phyloP scores from a whole-genome alignment of 2,797 vertebrate species.

The Takifugu rubripes region DNA sequence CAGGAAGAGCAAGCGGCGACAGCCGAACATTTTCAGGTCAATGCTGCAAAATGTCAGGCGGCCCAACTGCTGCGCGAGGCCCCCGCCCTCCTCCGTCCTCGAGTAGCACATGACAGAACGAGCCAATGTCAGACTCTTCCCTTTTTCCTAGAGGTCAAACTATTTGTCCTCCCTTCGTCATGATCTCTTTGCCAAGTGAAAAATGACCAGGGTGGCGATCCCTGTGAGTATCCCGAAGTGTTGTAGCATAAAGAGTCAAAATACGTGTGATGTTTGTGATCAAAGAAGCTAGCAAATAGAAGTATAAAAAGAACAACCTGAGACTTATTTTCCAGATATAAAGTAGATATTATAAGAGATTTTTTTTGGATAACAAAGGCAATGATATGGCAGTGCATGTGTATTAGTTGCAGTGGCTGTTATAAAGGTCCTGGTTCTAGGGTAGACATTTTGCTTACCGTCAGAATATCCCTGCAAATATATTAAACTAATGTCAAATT shows the following conservation, averaged over 20 bases:
- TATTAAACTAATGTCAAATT: constrained; percentile 55
- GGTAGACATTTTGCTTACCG: constrained; percentile 43
- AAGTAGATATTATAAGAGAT: constrained; percentile 52
- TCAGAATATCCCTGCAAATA: constrained; percentile 61
- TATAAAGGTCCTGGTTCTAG: constrained; percentile 47
- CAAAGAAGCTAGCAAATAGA: constrained; percentile 57
- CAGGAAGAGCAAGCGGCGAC: constrained; percentile 88
- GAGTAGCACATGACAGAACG: constrained; percentile 69
- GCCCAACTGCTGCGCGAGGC: constrained; percentile 90
- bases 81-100: constrained; percentile 86
- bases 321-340: constrained; percentile 71
- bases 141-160: constrained; percentile 43
- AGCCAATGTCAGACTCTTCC: constrained; percentile 38
- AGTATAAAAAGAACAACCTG: constrained; percentile 48
- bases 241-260: constrained; percentile 63
- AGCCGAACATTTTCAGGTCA: constrained; percentile 87
- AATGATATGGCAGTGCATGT: constrained; percentile 80
- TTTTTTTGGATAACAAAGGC: constrained; percentile 68
- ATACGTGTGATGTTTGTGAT: constrained; percentile 65
- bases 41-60: constrained; percentile 93
- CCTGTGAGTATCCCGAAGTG: constrained; percentile 61
- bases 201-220: constrained; percentile 39
- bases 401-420: constrained; percentile 67
- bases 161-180: constrained; percentile 44
- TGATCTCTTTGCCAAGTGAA: constrained; percentile 52